Evolutionary conservation across 1,140 invertebrate genomes (phyloP).

Genomic region (Araneus ventricosus): DNA sequence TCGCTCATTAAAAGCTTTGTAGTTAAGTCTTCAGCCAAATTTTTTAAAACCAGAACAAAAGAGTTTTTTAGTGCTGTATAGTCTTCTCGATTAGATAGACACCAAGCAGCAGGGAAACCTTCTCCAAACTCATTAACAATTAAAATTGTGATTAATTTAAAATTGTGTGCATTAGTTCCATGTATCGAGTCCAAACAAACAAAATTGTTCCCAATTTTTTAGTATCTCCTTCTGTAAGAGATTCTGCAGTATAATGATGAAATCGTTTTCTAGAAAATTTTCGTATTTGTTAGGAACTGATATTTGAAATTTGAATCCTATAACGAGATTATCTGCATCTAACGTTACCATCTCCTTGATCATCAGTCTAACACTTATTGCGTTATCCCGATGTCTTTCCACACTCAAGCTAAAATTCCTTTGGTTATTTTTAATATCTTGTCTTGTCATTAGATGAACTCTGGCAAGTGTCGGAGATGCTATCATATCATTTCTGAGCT

Average conservation of each 20-base stretch:
- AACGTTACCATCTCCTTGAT: neutral
- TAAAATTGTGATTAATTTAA: constrained; percentile 50
- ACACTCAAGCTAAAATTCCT: too few species aligned
- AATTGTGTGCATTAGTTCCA: constrained; percentile 54
- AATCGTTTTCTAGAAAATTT: too few species aligned
- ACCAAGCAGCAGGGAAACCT: constrained; percentile 14
- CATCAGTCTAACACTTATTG: neutral
- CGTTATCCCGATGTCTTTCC: neutral
- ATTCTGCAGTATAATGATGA: too few species aligned
- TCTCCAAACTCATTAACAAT: constrained; percentile 36
- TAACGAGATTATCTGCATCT: neutral
- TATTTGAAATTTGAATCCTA: neutral
- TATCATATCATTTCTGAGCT: too few species aligned
- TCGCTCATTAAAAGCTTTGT: too few species aligned
- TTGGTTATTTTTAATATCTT: too few species aligned
- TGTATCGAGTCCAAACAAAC: constrained; percentile 54
- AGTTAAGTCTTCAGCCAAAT: too few species aligned
- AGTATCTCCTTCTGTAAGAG: neutral
- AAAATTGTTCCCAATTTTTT: constrained; percentile 30
- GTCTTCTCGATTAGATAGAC: neutral
- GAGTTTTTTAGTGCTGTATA: neutral
- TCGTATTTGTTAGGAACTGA: neutral
- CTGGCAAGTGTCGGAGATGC: neutral
- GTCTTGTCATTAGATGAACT: neutral
- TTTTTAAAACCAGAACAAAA: neutral